Percentiles rank a stretch among this genome's conserved stretches.
phyloP scores from a whole-genome alignment of 1,140 invertebrate genomes.

The Caligus rogercresseyi region DNA sequence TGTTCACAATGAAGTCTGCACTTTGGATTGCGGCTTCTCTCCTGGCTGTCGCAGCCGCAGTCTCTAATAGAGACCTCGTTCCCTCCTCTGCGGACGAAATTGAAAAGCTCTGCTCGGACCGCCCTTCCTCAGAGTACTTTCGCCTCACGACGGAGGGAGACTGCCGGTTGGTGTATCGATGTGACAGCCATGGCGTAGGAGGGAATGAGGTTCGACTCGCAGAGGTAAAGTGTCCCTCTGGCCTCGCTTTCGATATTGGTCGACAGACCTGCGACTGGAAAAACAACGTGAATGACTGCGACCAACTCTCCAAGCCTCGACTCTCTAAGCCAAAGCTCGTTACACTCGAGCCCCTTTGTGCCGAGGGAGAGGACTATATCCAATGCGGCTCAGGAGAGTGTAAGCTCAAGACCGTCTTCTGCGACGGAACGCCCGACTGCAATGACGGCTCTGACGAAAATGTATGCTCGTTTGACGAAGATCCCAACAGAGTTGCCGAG shows the following conservation, averaged over 20 bases:
- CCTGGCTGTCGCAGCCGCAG: too few species aligned
- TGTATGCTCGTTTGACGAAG: constrained; percentile 51
- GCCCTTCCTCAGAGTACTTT: constrained; percentile 75
- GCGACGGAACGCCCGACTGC: constrained; percentile 69
- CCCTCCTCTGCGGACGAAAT: background rate
- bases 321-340: constrained; percentile 69
- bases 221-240: constrained; percentile 74
- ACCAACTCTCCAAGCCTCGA: constrained; percentile 70
- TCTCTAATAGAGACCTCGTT: too few species aligned
- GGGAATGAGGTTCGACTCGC: constrained; percentile 49
- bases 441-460: constrained; percentile 68
- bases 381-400: constrained; percentile 61
- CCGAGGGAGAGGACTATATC: constrained; percentile 43
- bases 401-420: constrained; percentile 72
- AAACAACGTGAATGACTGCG: constrained; percentile 78
- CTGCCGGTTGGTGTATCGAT: constrained; percentile 79
- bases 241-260: constrained; percentile 81
- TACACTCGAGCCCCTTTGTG: constrained; percentile 74
- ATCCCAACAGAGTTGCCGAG: constrained; percentile 23
- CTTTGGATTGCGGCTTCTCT: too few species aligned
- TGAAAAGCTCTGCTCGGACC: constrained; percentile 58
- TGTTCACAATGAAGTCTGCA: too few species aligned
- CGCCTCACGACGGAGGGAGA: constrained; percentile 60
- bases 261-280: constrained; percentile 93
- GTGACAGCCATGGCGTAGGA: constrained; percentile 67